Base-by-base conservation (phyloP, 1,140 invertebrate genomes). In the Hirudo medicinalis region DNA sequence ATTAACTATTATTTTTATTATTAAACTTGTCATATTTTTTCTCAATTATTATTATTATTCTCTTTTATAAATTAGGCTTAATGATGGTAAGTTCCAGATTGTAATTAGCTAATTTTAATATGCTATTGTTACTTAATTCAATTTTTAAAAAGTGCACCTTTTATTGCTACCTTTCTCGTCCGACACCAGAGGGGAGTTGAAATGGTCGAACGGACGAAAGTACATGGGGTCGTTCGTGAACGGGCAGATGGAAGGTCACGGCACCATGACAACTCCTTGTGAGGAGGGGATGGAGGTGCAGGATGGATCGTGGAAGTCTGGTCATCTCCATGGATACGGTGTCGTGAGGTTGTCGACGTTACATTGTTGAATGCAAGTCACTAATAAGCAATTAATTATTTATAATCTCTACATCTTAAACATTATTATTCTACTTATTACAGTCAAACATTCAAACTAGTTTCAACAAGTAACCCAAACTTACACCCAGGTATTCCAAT, bases 241-340 rank as follows among this genome's bases (percentile, higher is more conserved):
- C 75, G 90, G 90, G 73, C 80, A 86, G 25, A 86, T 89, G 71
- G 86, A 89, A 80, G 91, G 91, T 54, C 87, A 79, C 86, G 89
- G 84, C 85, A 88, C 78, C 22, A 72, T 54, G 25, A 63, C 70
- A 3, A 20, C 22, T 11, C 70, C 54, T 6, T 57, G 32, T 25
- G 70, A 71, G 5, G 70, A 78, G 63, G 74, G 74, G 32, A 72
- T 72, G 53, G 77, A 79, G 53, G 71, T 80, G 19, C 91, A 91
- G 77, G 89, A 92, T 81, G 91, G 91, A 0, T 85, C 88, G 73
- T 94, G 91, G 87, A 89, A 88, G 77, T 88, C 90, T 73, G 90
- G 90, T 49, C 85, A 88, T 74, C 88, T 91, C 80, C 89, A 90
- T 81, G 91, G 91, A 27, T 86, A 86, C 78, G 91, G 90, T 13